phyloP scores from a whole-genome alignment of 2,797 vertebrate species.

The Varecia variegata region DNA sequence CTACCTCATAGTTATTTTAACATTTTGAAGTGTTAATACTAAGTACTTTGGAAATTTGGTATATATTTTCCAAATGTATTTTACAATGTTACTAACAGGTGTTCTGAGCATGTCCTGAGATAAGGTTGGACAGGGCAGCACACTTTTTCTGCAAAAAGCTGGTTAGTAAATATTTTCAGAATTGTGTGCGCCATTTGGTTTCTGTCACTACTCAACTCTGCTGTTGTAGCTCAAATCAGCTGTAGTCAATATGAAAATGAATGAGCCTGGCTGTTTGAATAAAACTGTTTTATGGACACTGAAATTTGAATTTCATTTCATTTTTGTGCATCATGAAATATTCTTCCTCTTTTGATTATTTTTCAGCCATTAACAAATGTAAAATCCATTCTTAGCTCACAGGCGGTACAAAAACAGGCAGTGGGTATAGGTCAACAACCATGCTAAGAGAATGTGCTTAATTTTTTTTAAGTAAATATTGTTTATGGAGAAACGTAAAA shows the following conservation, averaged over 20 bases:
- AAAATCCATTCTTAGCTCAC: not conserved
- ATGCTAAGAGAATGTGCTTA: not conserved
- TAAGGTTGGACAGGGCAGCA: too few species aligned
- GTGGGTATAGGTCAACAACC: not conserved
- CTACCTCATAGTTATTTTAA: not conserved
- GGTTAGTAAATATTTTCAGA: not conserved
- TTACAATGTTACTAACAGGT: not conserved
- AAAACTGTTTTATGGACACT: not conserved
- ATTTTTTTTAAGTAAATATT: not conserved
- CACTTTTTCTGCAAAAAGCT: not conserved
- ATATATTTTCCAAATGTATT: not conserved
- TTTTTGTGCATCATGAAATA: not conserved
- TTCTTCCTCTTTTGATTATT: not conserved
- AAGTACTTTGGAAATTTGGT: not conserved
- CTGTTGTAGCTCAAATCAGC: not conserved
- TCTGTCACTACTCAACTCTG: not conserved
- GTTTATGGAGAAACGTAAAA: not conserved
- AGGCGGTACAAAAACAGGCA: not conserved
- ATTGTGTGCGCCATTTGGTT: not conserved
- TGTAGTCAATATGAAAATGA: not conserved
- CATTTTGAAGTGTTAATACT: not conserved
- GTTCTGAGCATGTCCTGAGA: not conserved
- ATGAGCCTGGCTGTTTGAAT: not conserved
- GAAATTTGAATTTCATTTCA: constrained; percentile 29
- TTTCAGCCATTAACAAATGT: constrained; percentile 7